These are phyloP conservation scores for Lacerta agilis DNA, from an alignment of 2,797 vertebrate species.

Conservation along the genomic window DNA sequence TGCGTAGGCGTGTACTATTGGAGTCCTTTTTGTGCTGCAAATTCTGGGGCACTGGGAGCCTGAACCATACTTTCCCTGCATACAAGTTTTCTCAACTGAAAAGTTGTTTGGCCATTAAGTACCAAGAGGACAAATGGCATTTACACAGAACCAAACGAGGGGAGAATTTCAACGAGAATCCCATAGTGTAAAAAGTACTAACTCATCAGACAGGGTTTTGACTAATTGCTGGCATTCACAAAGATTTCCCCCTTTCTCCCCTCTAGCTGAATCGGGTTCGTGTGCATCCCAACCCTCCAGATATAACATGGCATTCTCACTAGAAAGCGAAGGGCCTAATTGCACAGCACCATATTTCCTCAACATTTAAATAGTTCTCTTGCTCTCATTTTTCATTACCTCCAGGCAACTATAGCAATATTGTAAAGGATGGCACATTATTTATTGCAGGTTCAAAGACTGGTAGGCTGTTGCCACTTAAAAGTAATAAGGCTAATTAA, in stretches of 20 bases:
- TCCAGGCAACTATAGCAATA: background rate
- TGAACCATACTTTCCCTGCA: background rate
- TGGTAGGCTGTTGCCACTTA: constrained; percentile 1
- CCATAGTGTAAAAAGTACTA: background rate
- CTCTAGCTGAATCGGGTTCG: background rate
- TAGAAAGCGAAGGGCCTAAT: constrained; percentile 2
- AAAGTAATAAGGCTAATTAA: constrained; percentile 20
- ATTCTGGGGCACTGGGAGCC: background rate
- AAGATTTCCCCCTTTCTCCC: background rate
- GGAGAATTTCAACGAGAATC: background rate
- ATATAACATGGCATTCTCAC: background rate
- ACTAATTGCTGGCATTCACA: constrained; percentile 6
- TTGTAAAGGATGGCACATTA: background rate
- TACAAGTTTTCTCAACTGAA: background rate
- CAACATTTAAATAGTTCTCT: background rate
- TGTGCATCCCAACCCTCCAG: background rate
- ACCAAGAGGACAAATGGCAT: constrained; percentile 6
- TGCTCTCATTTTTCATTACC: background rate
- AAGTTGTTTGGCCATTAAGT: background rate
- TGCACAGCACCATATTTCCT: background rate
- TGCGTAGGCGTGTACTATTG: background rate
- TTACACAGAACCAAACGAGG: constrained; percentile 19
- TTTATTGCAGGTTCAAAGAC: background rate
- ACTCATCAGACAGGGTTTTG: background rate
- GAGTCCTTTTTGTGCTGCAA: background rate